Evolutionary conservation across 2,888 invertebrate species (phyloP).

Genomic region (Galerucella calmariensis): DNA sequence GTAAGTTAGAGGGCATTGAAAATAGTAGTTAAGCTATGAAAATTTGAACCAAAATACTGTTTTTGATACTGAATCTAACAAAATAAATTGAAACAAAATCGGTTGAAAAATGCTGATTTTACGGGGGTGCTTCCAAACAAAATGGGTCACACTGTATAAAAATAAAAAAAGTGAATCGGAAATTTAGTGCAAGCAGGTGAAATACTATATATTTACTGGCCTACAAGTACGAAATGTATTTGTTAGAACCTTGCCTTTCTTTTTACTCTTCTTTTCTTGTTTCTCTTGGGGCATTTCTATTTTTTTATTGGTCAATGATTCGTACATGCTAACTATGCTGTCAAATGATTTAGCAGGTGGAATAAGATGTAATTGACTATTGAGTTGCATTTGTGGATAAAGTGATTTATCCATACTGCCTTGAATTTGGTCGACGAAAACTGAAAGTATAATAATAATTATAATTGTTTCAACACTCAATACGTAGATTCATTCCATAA

Average conservation of each 20-base stretch:
- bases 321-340: conserved; percentile 55
- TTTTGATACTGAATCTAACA: too few species aligned
- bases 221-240: neutral
- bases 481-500: too few species aligned
- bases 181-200: too few species aligned
- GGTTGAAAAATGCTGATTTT: too few species aligned
- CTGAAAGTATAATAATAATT: conserved; percentile 40
- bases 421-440: conserved; percentile 52
- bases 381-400: conserved; percentile 47
- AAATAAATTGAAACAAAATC: too few species aligned
- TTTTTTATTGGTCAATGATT: conserved; percentile 47
- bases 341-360: conserved; percentile 43
- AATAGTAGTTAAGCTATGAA: too few species aligned
- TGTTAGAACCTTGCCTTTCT: conserved; percentile 36
- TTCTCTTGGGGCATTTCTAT: conserved; percentile 31
- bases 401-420: conserved; percentile 49
- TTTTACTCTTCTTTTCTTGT: conserved; percentile 12
- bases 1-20: too few species aligned
- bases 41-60: too few species aligned
- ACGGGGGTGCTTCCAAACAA: too few species aligned
- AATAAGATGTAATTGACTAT: conserved; percentile 26
- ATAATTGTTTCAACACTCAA: neutral
- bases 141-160: too few species aligned
- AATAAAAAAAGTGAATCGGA: too few species aligned
- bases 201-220: too few species aligned